phyloP scores from a whole-genome alignment of 2,888 invertebrate species.

The Tipula unca region DNA sequence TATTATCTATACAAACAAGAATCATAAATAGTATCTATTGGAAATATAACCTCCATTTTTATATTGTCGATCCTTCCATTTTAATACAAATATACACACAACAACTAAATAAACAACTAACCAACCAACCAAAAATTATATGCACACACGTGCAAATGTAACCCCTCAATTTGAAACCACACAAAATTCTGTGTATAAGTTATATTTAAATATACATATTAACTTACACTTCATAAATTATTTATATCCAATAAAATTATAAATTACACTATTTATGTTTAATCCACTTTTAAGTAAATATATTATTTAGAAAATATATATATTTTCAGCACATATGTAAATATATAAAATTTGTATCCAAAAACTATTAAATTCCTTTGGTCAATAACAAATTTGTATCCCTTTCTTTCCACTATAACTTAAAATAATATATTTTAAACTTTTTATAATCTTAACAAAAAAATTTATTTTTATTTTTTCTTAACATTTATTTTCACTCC shows the following conservation, averaged over 20 bases:
- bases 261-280: background rate
- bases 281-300: background rate
- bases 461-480: background rate
- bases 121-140: background rate
- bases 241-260: background rate
- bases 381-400: background rate
- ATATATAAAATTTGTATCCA: background rate
- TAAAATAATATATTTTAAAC: background rate
- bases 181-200: background rate
- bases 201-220: background rate
- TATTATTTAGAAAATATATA: background rate
- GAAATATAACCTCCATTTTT: background rate
- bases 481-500: background rate
- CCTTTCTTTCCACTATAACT: background rate
- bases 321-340: background rate
- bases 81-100: background rate
- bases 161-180: background rate
- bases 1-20: background rate
- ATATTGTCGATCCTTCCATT: background rate
- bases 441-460: background rate
- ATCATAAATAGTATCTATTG: background rate
- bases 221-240: constrained; percentile 8
- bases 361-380: background rate
- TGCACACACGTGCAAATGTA: background rate
- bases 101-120: background rate